Evolutionary conservation across 2,113 vertebrate species (phyloP), one percentile per base, ranked within the genome.

Genomic region (Rhinopithecus roxellana): DNA sequence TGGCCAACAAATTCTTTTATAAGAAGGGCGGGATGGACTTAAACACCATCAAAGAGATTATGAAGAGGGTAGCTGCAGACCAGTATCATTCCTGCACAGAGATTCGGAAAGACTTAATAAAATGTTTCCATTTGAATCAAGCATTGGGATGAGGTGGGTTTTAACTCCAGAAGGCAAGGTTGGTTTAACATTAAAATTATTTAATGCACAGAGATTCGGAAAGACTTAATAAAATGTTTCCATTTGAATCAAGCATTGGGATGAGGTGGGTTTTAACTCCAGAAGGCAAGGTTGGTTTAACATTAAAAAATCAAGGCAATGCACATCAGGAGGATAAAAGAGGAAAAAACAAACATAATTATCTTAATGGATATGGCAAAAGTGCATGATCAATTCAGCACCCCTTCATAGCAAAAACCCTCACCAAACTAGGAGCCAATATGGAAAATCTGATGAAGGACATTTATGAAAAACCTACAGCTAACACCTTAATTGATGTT

Each of bases 371-470:
- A 43, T 3, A 4, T 0, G 16, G 16, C 9, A 43, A 43, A 48
- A 75, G 14, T 8, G 1, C 12, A 6, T 4, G 13, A 17, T 18
- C 13, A 2, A 6, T 32, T 7, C 32, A 20, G 69, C 6, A 27
- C 14, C 38, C 13, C 52, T 9, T 11, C 9, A 27, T 10, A 8
- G 52, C 50, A 43, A 52, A 67, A 17, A 9, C 1, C 35, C 18
- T 64, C 30, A 0, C 3, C 23, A 14, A 32, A 48, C 50, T 2
- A 52, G 5, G 32, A 80, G 55, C 3, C 3, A 18, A 52, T 3
- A 9, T 4, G 27, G 27, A 59, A 69, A 27, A 43, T 59, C 67
- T 38, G 6, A 30, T 45, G 17, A 23, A 74, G 43, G 38, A 27
- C 23, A 20, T 64, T 22, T 45, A 30, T 6, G n/a, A 32, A 35